Evolutionary conservation across 2,113 vertebrate species (phyloP), one percentile per base, ranked within the genome.

Genomic region (Elaphurus davidianus): DNA sequence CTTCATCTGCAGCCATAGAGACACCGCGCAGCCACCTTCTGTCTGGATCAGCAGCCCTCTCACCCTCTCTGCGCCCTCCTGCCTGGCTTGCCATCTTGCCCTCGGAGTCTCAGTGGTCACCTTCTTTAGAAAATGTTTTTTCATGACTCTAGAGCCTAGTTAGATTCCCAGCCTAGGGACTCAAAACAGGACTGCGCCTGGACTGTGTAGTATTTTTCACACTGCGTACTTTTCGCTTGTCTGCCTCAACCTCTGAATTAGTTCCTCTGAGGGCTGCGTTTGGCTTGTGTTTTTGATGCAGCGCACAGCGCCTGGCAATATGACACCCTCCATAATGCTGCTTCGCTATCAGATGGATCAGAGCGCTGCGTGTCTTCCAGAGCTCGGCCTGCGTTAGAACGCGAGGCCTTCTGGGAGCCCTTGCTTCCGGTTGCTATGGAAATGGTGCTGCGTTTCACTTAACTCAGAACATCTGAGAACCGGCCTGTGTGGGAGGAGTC

Each of bases 391-490:
- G 1, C 16, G 30, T 54, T 78, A 81, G 90, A 57, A 28, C 30
- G 17, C 14, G 23, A 91, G 87, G 84, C 25, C 95, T 88, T 82
- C 95, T 55, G 94, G 91, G 87, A 94, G 59, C 81, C 36, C 43
- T 91, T 50, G 91, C 59, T 64, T 92, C 62, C 13, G 5, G 96
- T 97, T 97, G 82, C 94, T 40, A 74, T 97, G 92, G 94, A 90
- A 96, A 98, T 96, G 52, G 85, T 67, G 60, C 95, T 52, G 92
- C 62, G 1, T 92, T 98, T 96, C 87, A 64, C 87, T 96, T 97
- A 98, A 98, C 83, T 91, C 16, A 79, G 96, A 98, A 59, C 95
- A 97, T 98, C 90, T 98, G 98, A 97, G 33, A 92, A 54, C 52
- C 45, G 47, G 62, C 64, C 55, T 33, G 52, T 47, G 71, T 87